Percentiles rank a stretch among this genome's conserved stretches.
phyloP scores from a whole-genome alignment of 37 sponge, comb jelly and placozoan genomes.

The Halisarca cf. caerulea region DNA sequence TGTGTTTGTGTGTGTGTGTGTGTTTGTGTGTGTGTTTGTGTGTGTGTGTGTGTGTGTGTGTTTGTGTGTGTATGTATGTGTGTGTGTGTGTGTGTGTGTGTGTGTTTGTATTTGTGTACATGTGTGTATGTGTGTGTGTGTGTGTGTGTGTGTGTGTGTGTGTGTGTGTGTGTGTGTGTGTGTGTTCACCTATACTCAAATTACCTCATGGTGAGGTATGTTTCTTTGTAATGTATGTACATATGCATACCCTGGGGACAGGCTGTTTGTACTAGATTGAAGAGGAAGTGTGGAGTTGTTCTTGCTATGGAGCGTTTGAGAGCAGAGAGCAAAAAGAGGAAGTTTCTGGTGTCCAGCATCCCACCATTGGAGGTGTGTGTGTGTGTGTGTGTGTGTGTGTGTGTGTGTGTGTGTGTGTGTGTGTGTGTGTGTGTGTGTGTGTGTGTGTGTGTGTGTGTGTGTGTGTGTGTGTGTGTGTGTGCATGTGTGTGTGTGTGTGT shows the following conservation, averaged over 20 bases:
- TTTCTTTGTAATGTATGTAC: neutral
- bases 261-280: constrained; percentile 44
- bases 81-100: constrained; percentile 40
- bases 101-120: neutral
- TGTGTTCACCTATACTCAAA: neutral
- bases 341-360: constrained; percentile 55
- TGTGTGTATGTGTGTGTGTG: constrained; percentile 4
- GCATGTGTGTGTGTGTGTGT: no score
- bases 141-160: neutral
- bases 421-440: no score
- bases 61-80: constrained; percentile 37
- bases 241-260: no score
- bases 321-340: constrained; percentile 69
- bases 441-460: no score
- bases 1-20: no score
- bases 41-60: no score
- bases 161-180: neutral
- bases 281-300: constrained; percentile 43
- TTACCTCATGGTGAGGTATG: neutral
- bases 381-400: no score
- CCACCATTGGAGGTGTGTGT: neutral
- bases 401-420: no score
- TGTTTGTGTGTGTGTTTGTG: no score
- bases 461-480: no score
- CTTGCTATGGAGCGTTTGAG: constrained; percentile 52